These are phyloP conservation scores for Andricus quercusramuli DNA, from an alignment of 2,888 invertebrate genomes.

Conservation along the genomic window DNA sequence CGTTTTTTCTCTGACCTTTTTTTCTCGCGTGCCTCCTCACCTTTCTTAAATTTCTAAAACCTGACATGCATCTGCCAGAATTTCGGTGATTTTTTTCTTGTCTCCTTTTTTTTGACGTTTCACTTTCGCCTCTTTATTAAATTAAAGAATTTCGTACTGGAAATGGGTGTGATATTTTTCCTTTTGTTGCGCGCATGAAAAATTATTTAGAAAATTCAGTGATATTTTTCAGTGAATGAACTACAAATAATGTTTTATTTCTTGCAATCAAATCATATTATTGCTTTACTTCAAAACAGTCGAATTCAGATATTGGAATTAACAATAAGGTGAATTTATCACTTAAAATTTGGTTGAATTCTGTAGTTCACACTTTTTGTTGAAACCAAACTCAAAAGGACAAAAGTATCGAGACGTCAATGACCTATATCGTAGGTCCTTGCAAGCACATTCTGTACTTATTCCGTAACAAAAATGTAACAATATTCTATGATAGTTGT, in stretches of 20 bases:
- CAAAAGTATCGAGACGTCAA: no score
- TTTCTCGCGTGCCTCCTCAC: slow-evolving; percentile 17
- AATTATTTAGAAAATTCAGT: not conserved
- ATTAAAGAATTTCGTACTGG: not conserved
- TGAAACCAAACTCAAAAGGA: no score
- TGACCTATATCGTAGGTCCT: no score
- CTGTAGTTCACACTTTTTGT: no score
- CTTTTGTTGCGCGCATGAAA: not conserved
- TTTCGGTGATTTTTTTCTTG: slow-evolving; percentile 39
- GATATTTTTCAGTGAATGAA: not conserved
- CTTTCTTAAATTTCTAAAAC: slow-evolving; percentile 1
- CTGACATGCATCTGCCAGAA: slow-evolving; percentile 5
- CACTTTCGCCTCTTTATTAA: slow-evolving; percentile 25
- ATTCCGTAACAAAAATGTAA: no score
- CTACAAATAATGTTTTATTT: not conserved
- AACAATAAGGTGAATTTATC: no score
- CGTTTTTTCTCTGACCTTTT: slow-evolving; percentile 11
- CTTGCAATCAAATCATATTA: not conserved
- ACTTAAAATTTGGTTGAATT: no score
- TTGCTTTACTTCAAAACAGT: no score
- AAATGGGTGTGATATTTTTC: not conserved
- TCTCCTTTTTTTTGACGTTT: slow-evolving; percentile 48
- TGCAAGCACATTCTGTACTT: no score
- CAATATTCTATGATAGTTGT: no score
- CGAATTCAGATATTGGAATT: no score